Conservation (phyloP, 2,888 invertebrate genomes). For the Drosophila algonquin region DNA sequence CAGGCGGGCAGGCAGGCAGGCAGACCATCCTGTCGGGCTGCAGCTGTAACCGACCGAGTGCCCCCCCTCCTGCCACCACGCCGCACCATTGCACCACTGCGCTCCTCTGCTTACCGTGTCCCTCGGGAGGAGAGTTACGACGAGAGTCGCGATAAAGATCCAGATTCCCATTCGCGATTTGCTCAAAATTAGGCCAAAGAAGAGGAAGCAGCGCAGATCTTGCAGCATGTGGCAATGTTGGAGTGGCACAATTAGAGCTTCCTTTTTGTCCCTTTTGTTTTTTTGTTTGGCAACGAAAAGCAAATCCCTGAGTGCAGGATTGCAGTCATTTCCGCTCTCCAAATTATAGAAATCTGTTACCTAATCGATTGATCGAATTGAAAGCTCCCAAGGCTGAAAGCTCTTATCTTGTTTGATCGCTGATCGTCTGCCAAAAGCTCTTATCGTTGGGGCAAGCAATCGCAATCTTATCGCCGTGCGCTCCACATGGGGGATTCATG, state of each 20-base stretch:
- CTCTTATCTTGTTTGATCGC: conserved; percentile 17
- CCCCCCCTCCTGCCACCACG: conserved; percentile 17
- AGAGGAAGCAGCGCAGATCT: conserved; percentile 31
- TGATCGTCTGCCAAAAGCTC: neutral
- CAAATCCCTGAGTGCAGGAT: conserved; percentile 9
- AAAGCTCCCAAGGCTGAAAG: neutral
- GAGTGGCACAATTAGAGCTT: conserved; percentile 76
- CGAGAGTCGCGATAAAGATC: conserved; percentile 71
- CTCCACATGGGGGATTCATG: conserved; percentile 5
- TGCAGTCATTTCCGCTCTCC: conserved; percentile 7
- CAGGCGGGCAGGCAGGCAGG: conserved; percentile 20
- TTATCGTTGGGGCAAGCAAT: neutral
- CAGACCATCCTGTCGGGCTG: conserved; percentile 42
- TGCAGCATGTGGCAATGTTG: conserved; percentile 39
- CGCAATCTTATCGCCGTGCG: conserved; percentile 25
- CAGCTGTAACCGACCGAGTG: conserved; percentile 35
- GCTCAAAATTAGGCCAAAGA: conserved; percentile 71
- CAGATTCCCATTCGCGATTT: conserved; percentile 56
- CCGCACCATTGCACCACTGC: too few species aligned
- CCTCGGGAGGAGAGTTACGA: conserved; percentile 62
- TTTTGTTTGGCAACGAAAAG: conserved; percentile 27
- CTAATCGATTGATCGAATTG: conserved; percentile 17
- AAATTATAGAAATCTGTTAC: conserved; percentile 25
- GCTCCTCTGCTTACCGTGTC: neutral
- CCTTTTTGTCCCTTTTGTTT: conserved; percentile 12